Percentiles rank a stretch among this genome's conserved stretches.
Evolutionary conservation across 2,888 invertebrate species (phyloP).

Genomic region (Synergus itoensis): DNA sequence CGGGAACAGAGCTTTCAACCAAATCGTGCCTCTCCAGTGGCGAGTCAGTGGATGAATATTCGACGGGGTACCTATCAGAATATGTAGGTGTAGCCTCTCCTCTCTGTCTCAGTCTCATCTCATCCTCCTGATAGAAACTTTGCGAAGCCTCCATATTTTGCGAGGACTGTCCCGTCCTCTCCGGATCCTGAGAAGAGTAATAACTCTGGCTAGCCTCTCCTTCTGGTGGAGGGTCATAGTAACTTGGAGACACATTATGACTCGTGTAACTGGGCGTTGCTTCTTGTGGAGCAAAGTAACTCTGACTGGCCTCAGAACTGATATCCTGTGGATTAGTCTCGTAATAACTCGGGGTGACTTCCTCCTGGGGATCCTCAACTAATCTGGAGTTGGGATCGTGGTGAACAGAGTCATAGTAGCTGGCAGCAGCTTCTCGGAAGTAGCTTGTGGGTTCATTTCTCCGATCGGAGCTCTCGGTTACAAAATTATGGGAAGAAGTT

Average conservation of each 20-base stretch:
- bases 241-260: constrained; percentile 69
- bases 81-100: constrained; percentile 74
- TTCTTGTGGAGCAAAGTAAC: constrained; percentile 70
- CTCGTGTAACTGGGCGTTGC: constrained; percentile 70
- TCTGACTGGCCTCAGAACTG: constrained; percentile 70
- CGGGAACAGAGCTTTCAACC: constrained; percentile 74
- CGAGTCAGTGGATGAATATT: constrained; percentile 71
- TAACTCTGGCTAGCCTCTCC: constrained; percentile 74
- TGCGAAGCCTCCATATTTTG: constrained; percentile 73
- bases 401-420: constrained; percentile 65
- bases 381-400: constrained; percentile 67
- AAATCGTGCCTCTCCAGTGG: constrained; percentile 75
- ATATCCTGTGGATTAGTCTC: constrained; percentile 63
- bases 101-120: constrained; percentile 64
- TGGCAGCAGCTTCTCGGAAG: constrained; percentile 69
- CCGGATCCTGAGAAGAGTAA: constrained; percentile 69
- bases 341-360: constrained; percentile 71
- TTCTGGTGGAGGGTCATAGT: constrained; percentile 71
- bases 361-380: constrained; percentile 66
- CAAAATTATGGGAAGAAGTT: constrained; percentile 71
- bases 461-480: constrained; percentile 71
- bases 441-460: constrained; percentile 72
- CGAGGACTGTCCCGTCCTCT: constrained; percentile 65
- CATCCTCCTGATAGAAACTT: constrained; percentile 72
- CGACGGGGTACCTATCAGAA: constrained; percentile 71